These are phyloP conservation scores for Ctenopoma multispine DNA, from an alignment of 2,797 vertebrate species.

Conservation along the genomic window DNA sequence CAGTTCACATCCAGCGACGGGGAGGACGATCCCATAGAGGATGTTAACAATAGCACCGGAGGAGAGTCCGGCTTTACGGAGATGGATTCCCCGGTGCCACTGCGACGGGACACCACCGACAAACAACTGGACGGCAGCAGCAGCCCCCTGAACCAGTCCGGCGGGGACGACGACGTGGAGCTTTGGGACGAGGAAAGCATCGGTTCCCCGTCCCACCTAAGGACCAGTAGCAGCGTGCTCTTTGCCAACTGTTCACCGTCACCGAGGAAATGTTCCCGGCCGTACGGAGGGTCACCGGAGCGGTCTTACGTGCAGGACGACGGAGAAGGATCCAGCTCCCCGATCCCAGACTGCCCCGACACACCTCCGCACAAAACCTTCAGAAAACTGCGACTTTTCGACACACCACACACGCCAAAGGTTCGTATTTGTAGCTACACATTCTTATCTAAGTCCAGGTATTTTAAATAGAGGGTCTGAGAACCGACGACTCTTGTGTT, in stretches of 20 bases:
- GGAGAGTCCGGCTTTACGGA: constrained; percentile 96
- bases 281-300: constrained; percentile 79
- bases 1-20: constrained; percentile 88
- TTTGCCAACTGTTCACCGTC: constrained; percentile 87
- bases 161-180: constrained; percentile 80
- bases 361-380: constrained; percentile 98
- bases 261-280: constrained; percentile 79
- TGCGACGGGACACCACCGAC: constrained; percentile 61
- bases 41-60: constrained; percentile 93
- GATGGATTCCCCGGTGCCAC: constrained; percentile 90
- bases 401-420: constrained; percentile 98
- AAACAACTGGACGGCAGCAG: constrained; percentile 71
- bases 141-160: constrained; percentile 75
- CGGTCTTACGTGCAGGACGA: constrained; percentile 68
- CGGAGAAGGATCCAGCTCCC: constrained; percentile 84
- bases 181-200: constrained; percentile 93
- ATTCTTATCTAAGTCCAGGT: no score
- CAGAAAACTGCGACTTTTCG: constrained; percentile 94
- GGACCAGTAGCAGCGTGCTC: constrained; percentile 78
- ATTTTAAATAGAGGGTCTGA: no score
- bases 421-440: constrained; percentile 71
- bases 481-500: no score
- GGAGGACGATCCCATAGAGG: constrained; percentile 90
- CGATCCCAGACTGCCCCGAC: constrained; percentile 90
- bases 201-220: constrained; percentile 86